These are phyloP conservation scores for Acholoe squamosa DNA, from an alignment of 2,888 invertebrate species.

Conservation along the genomic window DNA sequence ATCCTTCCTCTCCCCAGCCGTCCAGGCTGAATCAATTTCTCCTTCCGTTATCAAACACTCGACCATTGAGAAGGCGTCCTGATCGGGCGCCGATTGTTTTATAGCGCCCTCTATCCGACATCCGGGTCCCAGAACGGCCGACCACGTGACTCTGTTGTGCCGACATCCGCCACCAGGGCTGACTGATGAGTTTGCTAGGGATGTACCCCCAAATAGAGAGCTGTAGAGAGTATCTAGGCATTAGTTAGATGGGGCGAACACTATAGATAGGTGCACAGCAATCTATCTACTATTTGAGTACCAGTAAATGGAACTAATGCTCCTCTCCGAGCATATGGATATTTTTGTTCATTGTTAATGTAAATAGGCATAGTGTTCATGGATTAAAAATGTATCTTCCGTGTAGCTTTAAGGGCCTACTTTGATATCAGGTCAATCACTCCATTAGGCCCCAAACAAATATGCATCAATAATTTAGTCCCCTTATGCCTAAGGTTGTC, in stretches of 20 bases:
- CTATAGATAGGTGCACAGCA: too few species aligned
- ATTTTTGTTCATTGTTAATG: too few species aligned
- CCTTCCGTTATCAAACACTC: constrained; percentile 23
- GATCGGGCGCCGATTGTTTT: constrained; percentile 33
- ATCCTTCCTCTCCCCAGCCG: background rate
- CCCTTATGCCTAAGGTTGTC: too few species aligned
- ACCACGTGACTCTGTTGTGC: background rate
- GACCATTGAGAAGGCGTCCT: background rate
- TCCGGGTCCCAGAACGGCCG: background rate
- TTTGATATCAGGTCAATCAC: too few species aligned
- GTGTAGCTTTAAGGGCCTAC: too few species aligned
- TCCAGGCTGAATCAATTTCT: constrained; percentile 4
- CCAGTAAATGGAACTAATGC: too few species aligned
- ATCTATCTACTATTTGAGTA: too few species aligned
- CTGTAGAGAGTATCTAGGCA: background rate
- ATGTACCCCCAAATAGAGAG: background rate
- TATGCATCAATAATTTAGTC: too few species aligned
- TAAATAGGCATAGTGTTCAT: too few species aligned
- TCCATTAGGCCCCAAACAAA: too few species aligned
- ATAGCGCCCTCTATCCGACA: constrained; percentile 2
- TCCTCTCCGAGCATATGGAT: too few species aligned
- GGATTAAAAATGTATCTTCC: too few species aligned
- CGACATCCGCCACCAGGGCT: background rate
- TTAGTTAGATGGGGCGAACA: background rate
- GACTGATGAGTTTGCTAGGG: background rate